Base-by-base conservation (phyloP, 2,113 vertebrate species). In the Dolichallabes microphthalmus region DNA sequence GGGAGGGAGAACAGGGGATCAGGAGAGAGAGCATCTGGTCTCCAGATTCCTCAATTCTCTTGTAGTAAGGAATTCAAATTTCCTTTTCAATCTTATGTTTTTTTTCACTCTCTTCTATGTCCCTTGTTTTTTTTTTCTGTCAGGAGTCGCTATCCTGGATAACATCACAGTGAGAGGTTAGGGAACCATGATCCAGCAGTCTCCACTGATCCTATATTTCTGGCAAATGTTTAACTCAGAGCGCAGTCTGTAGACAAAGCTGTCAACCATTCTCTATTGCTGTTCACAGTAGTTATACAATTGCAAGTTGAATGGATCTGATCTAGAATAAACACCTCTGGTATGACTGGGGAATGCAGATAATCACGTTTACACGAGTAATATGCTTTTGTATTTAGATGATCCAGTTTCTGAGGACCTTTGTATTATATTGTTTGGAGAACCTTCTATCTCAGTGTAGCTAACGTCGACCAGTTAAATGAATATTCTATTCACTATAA, bases 21-120 rank as follows among this genome's bases (percentile, higher is more conserved):
- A 87, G 60, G 91, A 91, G 90, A 90, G 66, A 78, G 39, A 57
- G 92, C 94, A 95, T 94, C 93, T 94, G 94, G 94, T 84, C 85
- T 90, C 93, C 94, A 94, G 94, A 94, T 91, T 91, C 88, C 89
- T 91, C 68, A 52, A 81, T 88, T 90, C 89, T 90, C 88, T 88
- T 89, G 90, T 91, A 88, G 90, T 86, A 89, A 92, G 86, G 88
- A 92, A 93, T 89, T 92, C 88, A 86, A 82, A 89, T 88, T 88
- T 91, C 91, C 90, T 88, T 86, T 87, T 90, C 88, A 87, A 89
- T 90, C 90, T 73, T 90, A 90, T 82, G 81, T 85, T 87, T 89
- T 89, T 45, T 89, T 90, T 55, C 45, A 27, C 27, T 77, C 30
- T 27, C 30, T 35, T 86, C 78, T 22, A 79, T 69, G 85, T 90